Evolutionary conservation across 2,113 vertebrate genomes (phyloP), one percentile per base, ranked within the genome.

Genomic region (Mormyrus iriodes): DNA sequence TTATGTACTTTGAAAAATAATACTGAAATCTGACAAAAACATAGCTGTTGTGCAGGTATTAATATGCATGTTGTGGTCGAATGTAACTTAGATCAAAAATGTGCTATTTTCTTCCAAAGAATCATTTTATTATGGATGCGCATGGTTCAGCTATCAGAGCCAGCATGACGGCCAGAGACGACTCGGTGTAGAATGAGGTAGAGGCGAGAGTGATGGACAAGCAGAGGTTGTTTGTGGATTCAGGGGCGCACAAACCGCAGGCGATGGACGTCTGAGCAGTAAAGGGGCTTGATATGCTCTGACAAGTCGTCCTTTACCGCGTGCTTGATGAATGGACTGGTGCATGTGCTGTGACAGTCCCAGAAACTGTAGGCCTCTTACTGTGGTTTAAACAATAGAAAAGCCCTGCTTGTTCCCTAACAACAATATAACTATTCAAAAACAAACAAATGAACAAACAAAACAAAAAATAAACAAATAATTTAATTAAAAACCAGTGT

Each of bases 211-310:
- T 42, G 82, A 84, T 44, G 39, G 82, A 84, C 82, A 24, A 84
- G 82, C 82, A 12, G 42, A 46, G 82, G 82, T 84, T 84, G 82
- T 84, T 84, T 84, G 39, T 84, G 82, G 82, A 48, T 84, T 84
- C 82, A 84, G 44, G 44, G 82, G 82, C 19, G 19, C 82, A n/a
- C 21, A 84, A 13, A 84, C 42, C 82, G 39, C 44, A 48, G 42
- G 82, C 44, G 19, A 84, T 84, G 82, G 82, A 24, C 21, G 82
- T 48, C 82, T 48, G 82, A 84, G 82, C 82, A 84, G 82, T 84
- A 84, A 84, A 46, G 42, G 82, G 44, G 39, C 39, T 48, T 84
- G 82, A 84, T 84, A 21, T 48, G 82, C 44, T n/a, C 21, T 84
- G 82, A 84, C 82, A 84, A 84, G 82, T 48, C 42, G 82, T 84